Evolutionary conservation across 2,888 invertebrate genomes (phyloP).

Genomic region (Barypeithes pellucidus): DNA sequence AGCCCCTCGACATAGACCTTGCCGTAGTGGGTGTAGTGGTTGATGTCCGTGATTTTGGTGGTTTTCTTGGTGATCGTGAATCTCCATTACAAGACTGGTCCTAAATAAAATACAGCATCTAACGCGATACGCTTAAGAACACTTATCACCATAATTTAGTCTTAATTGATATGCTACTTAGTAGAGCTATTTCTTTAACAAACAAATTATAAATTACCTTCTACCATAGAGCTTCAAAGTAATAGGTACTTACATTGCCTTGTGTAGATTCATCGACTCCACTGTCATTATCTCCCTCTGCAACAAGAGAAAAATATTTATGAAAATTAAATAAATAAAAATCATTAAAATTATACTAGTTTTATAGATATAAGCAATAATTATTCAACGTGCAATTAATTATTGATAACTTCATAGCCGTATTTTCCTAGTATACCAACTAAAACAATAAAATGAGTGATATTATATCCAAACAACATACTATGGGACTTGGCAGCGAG

Average conservation of each 20-base stretch:
- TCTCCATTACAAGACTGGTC: conserved; percentile 76
- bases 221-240: too few relatives aligned
- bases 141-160: not conserved
- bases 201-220: too few relatives aligned
- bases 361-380: too few relatives aligned
- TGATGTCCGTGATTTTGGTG: conserved; percentile 73
- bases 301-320: conserved; percentile 63
- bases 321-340: too few relatives aligned
- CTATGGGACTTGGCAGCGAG: conserved; percentile 36
- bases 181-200: too few relatives aligned
- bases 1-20: conserved; percentile 69
- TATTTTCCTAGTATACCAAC: not conserved
- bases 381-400: not conserved
- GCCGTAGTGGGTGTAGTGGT: conserved; percentile 67
- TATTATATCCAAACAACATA: conserved; percentile 33
- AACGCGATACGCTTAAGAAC: not conserved
- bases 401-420: not conserved
- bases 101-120: conserved; percentile 52
- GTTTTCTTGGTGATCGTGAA: conserved; percentile 81
- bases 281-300: conserved; percentile 89
- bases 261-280: conserved; percentile 88
- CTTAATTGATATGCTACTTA: too few relatives aligned
- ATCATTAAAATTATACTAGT: too few relatives aligned
- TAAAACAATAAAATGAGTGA: conserved; percentile 8
- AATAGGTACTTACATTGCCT: conserved; percentile 85